Conservation (phyloP, 1,140 invertebrate genomes). For the Drosophila neocordata region DNA sequence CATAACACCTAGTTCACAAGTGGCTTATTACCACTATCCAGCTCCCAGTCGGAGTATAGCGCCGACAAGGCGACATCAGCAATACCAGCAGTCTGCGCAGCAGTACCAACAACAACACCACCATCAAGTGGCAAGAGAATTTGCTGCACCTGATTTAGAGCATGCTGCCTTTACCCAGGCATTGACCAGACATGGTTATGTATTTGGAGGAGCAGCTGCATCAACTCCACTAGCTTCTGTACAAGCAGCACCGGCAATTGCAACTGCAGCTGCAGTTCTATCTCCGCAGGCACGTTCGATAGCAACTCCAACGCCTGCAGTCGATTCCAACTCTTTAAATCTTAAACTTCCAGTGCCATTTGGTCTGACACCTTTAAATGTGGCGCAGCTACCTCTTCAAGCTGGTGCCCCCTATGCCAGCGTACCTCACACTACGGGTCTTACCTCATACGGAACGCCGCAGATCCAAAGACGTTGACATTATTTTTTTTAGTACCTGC, state of each 20-base stretch:
- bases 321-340: constrained; percentile 65
- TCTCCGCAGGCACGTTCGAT: constrained; percentile 38
- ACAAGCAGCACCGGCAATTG: constrained; percentile 24
- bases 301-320: background rate
- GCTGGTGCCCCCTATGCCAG: constrained; percentile 70
- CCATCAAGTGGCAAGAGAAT: constrained; percentile 53
- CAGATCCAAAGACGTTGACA: constrained; percentile 67
- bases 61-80: constrained; percentile 3
- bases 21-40: constrained; percentile 73
- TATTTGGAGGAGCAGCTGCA: constrained; percentile 52
- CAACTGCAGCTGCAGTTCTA: no score
- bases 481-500: background rate
- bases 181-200: constrained; percentile 70
- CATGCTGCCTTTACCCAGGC: constrained; percentile 75
- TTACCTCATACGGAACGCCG: constrained; percentile 74
- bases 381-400: constrained; percentile 70
- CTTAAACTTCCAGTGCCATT: constrained; percentile 74
- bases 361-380: constrained; percentile 68
- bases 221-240: constrained; percentile 10
- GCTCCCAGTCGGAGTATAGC: constrained; percentile 34
- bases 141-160: constrained; percentile 63
- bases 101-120: constrained; percentile 20
- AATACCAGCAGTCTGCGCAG: constrained; percentile 1
- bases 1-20: constrained; percentile 57
- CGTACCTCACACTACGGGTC: constrained; percentile 62